phyloP scores from a whole-genome alignment of 2,113 vertebrate species.

The Eulemur rufifrons region DNA sequence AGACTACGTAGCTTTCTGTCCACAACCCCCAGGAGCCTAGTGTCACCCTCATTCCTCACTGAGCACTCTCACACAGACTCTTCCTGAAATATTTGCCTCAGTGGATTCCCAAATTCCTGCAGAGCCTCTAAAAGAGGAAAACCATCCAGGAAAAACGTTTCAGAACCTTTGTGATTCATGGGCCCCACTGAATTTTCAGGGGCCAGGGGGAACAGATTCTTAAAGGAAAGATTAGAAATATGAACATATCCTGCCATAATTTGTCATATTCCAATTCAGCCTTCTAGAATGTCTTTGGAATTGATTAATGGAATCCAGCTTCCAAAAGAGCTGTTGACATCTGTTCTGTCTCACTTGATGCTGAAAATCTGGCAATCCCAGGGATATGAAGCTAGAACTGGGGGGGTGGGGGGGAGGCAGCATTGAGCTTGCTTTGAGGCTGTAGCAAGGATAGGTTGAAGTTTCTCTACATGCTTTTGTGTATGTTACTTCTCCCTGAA shows the following conservation, averaged over 20 bases:
- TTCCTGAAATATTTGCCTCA: not conserved
- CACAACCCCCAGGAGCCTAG: not conserved
- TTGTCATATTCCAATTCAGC: not conserved
- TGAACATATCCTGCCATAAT: not conserved
- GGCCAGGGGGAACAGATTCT: not conserved
- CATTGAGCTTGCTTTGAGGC: not conserved
- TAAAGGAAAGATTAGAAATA: not conserved
- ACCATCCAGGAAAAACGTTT: not conserved
- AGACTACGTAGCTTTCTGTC: not conserved
- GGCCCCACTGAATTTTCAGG: not conserved
- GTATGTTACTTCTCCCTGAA: not conserved
- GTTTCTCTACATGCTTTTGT: not conserved
- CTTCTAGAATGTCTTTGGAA: not conserved
- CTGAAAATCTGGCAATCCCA: not conserved
- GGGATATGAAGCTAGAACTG: not conserved
- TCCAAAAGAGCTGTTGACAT: not conserved
- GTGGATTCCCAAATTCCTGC: not conserved
- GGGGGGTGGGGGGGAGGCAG: not conserved
- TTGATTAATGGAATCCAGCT: not conserved
- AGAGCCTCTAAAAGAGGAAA: not conserved
- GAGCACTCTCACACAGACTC: not conserved
- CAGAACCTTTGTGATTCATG: not conserved
- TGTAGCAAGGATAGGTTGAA: too few species aligned
- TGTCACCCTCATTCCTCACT: not conserved
- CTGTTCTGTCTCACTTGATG: not conserved